Evolutionary conservation across 2,888 invertebrate species (phyloP).

Genomic region (Agrotis segetum): DNA sequence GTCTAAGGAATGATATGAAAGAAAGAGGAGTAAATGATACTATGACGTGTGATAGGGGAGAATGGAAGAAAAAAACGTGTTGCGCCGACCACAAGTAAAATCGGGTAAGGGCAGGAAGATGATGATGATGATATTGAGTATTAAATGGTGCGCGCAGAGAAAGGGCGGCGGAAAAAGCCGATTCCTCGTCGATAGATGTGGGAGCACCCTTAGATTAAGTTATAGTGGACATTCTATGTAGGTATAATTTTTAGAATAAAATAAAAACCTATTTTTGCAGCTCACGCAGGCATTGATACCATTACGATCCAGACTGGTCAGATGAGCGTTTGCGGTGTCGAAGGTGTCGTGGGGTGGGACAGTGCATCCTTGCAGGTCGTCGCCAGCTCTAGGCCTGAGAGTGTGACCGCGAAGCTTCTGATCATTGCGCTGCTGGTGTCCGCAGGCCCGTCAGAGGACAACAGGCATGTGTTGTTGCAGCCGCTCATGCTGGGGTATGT

Average conservation of each 20-base stretch:
- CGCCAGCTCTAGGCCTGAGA: constrained; percentile 72
- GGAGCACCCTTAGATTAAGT: no score
- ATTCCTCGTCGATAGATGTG: no score
- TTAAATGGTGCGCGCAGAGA: no score
- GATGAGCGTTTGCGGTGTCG: constrained; percentile 71
- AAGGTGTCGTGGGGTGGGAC: constrained; percentile 77
- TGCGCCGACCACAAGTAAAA: no score
- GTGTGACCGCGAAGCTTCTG: constrained; percentile 69
- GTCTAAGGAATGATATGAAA: no score
- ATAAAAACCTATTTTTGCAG: constrained; percentile 61
- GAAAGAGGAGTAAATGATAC: no score
- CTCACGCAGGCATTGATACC: constrained; percentile 70
- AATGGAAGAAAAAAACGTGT: no score
- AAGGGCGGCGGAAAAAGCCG: no score
- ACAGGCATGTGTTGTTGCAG: constrained; percentile 75
- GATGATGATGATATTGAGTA: no score
- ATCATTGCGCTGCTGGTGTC: constrained; percentile 72
- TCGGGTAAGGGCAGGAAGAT: no score
- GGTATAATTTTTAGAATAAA: neutral
- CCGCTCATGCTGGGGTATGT: constrained; percentile 81
- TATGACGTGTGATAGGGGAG: no score
- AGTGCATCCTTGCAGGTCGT: constrained; percentile 69
- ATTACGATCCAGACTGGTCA: constrained; percentile 78
- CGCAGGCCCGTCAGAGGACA: constrained; percentile 70
- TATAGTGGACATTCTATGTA: no score